Evolutionary conservation across 2,797 vertebrate genomes (phyloP).

Genomic region (Pachyuromys duprasi): DNA sequence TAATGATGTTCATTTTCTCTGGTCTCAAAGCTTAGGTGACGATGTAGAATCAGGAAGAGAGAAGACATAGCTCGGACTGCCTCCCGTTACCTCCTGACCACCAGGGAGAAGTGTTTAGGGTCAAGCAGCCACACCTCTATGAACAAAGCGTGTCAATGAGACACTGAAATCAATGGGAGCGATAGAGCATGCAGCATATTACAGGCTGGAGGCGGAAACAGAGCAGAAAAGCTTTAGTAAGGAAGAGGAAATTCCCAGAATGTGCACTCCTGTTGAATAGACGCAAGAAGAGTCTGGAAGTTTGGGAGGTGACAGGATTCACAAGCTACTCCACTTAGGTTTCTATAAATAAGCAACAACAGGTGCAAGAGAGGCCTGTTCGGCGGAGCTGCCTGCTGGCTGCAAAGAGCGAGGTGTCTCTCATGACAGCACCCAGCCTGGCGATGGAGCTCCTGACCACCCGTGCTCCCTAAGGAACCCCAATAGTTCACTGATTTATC

Average conservation of each 20-base stretch:
- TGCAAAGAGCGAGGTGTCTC: neutral
- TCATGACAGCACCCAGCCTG: too few relatives aligned
- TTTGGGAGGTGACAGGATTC: neutral
- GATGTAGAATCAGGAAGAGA: neutral
- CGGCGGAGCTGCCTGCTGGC: too few relatives aligned
- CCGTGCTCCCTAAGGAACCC: neutral
- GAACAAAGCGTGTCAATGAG: neutral
- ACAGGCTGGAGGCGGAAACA: neutral
- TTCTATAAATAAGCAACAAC: neutral
- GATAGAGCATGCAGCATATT: neutral
- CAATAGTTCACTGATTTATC: neutral
- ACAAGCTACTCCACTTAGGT: neutral
- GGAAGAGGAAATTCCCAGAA: neutral
- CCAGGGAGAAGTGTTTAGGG: neutral
- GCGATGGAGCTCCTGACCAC: too few relatives aligned
- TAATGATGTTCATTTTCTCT: neutral
- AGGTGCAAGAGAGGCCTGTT: neutral
- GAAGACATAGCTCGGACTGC: neutral
- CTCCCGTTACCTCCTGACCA: neutral
- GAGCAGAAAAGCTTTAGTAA: neutral
- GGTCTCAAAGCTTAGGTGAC: neutral
- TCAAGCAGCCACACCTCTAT: neutral
- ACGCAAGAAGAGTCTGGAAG: neutral
- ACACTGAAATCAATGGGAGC: neutral
- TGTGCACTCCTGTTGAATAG: neutral